phyloP scores from a whole-genome alignment of 2,113 vertebrate species.

The Amazona guildingii region DNA sequence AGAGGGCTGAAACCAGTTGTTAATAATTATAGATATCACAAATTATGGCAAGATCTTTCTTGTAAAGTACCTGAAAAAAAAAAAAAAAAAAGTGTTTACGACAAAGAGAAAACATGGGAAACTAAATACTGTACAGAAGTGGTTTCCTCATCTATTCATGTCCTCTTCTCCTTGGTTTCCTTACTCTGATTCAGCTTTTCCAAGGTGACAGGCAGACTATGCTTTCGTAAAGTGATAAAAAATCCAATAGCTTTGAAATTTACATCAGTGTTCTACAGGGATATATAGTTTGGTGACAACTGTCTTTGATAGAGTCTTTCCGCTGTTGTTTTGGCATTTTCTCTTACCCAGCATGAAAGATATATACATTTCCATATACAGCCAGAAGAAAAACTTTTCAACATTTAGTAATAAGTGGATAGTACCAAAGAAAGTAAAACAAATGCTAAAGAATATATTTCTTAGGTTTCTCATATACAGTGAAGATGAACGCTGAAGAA shows the following conservation, averaged over 20 bases:
- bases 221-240: neutral
- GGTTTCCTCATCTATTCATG: neutral
- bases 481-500: neutral
- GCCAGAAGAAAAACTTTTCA: neutral
- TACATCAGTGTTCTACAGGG: neutral
- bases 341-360: neutral
- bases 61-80: neutral
- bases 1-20: neutral
- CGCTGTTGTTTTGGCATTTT: neutral
- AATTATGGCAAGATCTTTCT: neutral
- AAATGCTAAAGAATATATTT: neutral
- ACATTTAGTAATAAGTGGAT: neutral
- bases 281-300: neutral
- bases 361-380: neutral
- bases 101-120: neutral
- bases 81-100: neutral
- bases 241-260: conserved; percentile 4
- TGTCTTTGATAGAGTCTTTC: neutral
- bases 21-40: neutral
- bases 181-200: neutral
- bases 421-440: neutral
- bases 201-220: neutral
- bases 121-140: neutral
- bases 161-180: neutral
- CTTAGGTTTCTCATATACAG: neutral